Base-by-base conservation (phyloP, 2,113 vertebrate species). In the Thalassarche chlororhynchos region DNA sequence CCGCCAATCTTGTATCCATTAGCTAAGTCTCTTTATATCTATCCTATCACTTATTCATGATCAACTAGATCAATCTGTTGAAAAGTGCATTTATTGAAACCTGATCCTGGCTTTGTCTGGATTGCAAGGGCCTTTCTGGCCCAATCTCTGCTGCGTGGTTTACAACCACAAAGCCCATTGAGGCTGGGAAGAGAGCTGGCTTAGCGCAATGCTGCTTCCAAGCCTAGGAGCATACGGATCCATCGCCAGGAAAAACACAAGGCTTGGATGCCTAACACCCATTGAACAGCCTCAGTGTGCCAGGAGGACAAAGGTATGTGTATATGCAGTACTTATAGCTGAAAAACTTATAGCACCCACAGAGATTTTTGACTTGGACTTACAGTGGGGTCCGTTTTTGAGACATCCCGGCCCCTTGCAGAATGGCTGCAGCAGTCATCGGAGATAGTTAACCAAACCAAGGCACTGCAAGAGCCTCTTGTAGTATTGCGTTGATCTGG, bases 41-140 rank as follows among this genome's bases (percentile, higher is more conserved):
- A 42, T 51, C 38, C 83, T 87, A 97, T 98, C 96, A 98, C 95
- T 98, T 97, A 98, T 98, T 98, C 94, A 98, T 98, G 97, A 97
- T 91, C 84, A 64, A 66, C 69, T 86, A 84, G 88, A 97, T 97
- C 97, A 96, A 97, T 98, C 93, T 86, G 82, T 89, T 88, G 93
- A 83, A 96, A 96, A 95, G 90, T 96, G 94, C 97, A 93, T 98
- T 97, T 98, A 84, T 92, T 96, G 97, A 97, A 97, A 97, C 84
- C 81, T 19, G 97, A 97, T 85, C 87, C 84, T 20, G 8, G 54
- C 92, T 90, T 97, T 96, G 90, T 94, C 62, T 95, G 86, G 38
- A 52, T 83, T 47, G 52, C 0, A 3, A 31, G 54, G 58, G 47
- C 95, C 71, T 72, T 94, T 87, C 87, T 49, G 83, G 84, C 78